Evolutionary conservation across 1,140 invertebrate species (phyloP).

Genomic region (Lepidotrigona ventralis): DNA sequence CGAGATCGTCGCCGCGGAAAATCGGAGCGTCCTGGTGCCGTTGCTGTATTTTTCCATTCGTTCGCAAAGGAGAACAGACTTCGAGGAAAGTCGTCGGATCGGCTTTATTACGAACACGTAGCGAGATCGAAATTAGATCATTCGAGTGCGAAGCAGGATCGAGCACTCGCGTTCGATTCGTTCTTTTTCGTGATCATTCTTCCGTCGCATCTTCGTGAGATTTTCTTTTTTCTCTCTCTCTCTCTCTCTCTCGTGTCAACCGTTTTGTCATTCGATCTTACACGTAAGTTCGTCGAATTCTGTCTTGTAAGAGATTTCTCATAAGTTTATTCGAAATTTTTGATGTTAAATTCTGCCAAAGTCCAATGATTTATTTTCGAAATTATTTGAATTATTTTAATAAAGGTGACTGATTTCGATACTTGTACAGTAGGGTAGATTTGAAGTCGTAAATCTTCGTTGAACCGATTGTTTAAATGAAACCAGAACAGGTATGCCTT

Average conservation of each 20-base stretch:
- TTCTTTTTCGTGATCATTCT: conserved; percentile 7
- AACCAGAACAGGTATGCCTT: conserved; percentile 24
- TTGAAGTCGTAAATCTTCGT: conserved; percentile 65
- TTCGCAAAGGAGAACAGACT: conserved; percentile 53
- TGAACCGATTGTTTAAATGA: conserved; percentile 56
- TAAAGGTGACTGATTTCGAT: too few relatives aligned
- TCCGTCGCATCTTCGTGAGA: background rate
- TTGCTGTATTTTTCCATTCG: conserved; percentile 43
- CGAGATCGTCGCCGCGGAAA: conserved; percentile 56
- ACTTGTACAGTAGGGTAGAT: background rate
- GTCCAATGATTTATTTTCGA: background rate
- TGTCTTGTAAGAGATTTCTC: background rate
- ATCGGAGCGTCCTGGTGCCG: conserved; percentile 35
- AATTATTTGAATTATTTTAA: background rate
- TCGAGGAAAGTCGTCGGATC: conserved; percentile 8
- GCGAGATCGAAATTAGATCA: conserved; percentile 59
- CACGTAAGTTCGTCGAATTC: background rate
- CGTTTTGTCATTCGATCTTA: background rate
- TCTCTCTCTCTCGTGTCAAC: background rate
- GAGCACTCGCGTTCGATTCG: background rate
- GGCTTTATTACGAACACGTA: conserved; percentile 28
- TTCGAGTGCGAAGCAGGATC: conserved; percentile 67
- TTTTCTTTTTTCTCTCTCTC: background rate
- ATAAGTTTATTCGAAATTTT: background rate
- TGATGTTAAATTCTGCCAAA: background rate